Conservation (phyloP, 2,888 invertebrate genomes). For the Branchellion lobata region DNA sequence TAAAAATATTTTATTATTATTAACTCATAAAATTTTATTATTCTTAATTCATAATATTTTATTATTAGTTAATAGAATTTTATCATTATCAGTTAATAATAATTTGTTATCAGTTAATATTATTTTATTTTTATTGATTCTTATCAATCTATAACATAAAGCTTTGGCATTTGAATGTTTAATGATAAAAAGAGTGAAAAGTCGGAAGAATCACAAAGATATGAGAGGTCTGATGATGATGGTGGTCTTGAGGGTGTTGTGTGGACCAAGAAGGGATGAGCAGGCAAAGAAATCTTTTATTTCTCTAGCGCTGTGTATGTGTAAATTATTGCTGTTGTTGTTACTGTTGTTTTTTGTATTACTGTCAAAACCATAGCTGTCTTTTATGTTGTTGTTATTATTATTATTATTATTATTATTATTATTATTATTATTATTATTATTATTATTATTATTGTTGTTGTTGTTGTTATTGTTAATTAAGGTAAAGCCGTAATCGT, state of each 20-base stretch:
- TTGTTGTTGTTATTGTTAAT: not conserved
- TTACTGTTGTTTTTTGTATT: not conserved
- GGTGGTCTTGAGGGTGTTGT: conserved; percentile 75
- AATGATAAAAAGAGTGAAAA: no score
- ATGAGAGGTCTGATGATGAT: conserved; percentile 77
- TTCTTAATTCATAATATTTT: no score
- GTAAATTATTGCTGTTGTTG: not conserved
- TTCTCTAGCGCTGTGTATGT: not conserved
- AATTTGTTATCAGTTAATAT: no score
- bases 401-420: not conserved
- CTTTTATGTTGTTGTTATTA: not conserved
- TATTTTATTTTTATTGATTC: no score
- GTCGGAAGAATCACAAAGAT: no score
- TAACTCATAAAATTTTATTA: no score
- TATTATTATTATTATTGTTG: not conserved
- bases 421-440: not conserved
- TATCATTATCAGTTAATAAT: no score
- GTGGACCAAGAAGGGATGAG: conserved; percentile 68
- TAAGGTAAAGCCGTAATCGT: conserved; percentile 2
- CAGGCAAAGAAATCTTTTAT: not conserved
- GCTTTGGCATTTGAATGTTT: no score
- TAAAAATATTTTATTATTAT: no score
- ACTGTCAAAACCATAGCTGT: not conserved
- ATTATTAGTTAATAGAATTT: no score
- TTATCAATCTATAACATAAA: no score